phyloP scores from a whole-genome alignment of 2,113 vertebrate species.

The Sorex fumeus region DNA sequence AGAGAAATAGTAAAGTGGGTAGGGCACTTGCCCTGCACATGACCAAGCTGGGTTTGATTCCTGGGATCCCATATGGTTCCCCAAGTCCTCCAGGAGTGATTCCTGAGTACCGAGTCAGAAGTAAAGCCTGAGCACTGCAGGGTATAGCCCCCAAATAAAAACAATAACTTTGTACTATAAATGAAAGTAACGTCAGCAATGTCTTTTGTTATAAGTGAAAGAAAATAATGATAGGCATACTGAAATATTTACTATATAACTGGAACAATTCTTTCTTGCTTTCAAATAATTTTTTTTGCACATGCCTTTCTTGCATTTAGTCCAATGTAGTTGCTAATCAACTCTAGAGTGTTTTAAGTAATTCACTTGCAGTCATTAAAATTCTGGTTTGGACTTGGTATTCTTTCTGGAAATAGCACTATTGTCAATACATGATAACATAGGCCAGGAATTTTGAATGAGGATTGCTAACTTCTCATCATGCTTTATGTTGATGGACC shows the following conservation, averaged over 20 bases:
- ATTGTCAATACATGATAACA: conserved; percentile 67
- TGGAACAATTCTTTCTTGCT: conserved; percentile 61
- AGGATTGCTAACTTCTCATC: conserved; percentile 58
- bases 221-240: conserved; percentile 29
- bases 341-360: conserved; percentile 65
- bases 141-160: too few species aligned
- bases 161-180: too few species aligned
- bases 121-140: too few species aligned
- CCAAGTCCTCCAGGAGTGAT: too few species aligned
- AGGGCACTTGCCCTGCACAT: too few species aligned
- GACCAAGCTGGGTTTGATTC: too few species aligned
- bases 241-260: conserved; percentile 66
- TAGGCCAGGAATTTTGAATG: conserved; percentile 75
- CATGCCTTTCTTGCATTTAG: conserved; percentile 62
- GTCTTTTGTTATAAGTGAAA: conserved; percentile 60
- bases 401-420: conserved; percentile 69
- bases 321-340: conserved; percentile 69
- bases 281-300: conserved; percentile 46
- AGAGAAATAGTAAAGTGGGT: too few species aligned
- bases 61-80: too few species aligned
- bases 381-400: conserved; percentile 77
- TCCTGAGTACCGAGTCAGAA: too few species aligned
- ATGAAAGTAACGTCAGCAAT: conserved; percentile 32
- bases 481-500: conserved; percentile 64
- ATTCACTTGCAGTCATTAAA: conserved; percentile 72